These are phyloP conservation scores for Pangasius krempfi DNA, from an alignment of 2,797 vertebrate species.

Conservation along the genomic window DNA sequence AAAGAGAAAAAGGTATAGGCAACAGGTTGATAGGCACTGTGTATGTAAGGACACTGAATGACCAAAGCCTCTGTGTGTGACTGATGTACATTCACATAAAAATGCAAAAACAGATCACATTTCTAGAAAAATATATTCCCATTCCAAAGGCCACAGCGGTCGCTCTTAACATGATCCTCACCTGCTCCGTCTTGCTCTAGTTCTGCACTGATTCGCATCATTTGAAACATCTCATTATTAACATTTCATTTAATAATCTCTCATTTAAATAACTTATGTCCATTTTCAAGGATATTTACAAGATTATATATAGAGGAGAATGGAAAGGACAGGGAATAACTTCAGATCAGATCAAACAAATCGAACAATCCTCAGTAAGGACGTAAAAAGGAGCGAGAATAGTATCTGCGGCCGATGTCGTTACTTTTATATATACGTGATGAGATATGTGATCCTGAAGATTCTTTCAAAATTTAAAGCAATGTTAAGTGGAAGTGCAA, in stretches of 20 bases:
- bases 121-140: conserved; percentile 64
- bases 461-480: conserved; percentile 72
- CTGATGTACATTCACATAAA: conserved; percentile 70
- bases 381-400: background rate
- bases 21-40: conserved; percentile 70
- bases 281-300: conserved; percentile 74
- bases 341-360: conserved; percentile 60
- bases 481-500: conserved; percentile 57
- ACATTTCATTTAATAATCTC: conserved; percentile 43
- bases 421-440: background rate
- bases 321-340: conserved; percentile 63
- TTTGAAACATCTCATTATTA: conserved; percentile 36
- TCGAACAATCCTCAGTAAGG: conserved; percentile 1
- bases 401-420: background rate
- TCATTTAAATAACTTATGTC: conserved; percentile 71
- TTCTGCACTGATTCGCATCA: conserved; percentile 63
- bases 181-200: conserved; percentile 26
- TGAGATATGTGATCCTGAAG: background rate
- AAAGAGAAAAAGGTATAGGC: conserved; percentile 63
- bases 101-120: conserved; percentile 68
- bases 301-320: conserved; percentile 21
- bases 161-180: conserved; percentile 51
- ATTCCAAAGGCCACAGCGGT: conserved; percentile 73
- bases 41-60: conserved; percentile 59
- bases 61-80: conserved; percentile 53